Percentiles rank a stretch among this genome's conserved stretches.
phyloP scores from a whole-genome alignment of 2,113 vertebrate genomes.

The Grammomys dolichurus region DNA sequence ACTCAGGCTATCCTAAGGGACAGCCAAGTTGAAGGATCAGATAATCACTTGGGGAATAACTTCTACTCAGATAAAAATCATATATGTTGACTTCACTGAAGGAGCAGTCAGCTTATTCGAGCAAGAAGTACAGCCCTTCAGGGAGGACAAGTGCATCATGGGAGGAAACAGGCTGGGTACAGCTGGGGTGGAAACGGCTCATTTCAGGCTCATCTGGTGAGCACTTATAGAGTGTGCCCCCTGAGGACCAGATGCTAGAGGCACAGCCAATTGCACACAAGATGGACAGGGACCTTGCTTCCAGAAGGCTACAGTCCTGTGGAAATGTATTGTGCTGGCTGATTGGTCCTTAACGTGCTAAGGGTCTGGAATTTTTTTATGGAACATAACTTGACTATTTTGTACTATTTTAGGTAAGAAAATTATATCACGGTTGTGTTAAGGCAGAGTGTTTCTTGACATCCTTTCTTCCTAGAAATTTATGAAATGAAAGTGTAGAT shows the following conservation, averaged over 20 bases:
- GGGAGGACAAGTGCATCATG: not conserved
- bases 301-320: rapidly evolving
- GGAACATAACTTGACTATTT: not conserved
- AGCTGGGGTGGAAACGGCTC: rapidly evolving
- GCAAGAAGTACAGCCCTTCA: not conserved
- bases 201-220: rapidly evolving
- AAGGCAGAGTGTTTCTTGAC: not conserved
- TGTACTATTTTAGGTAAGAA: not conserved
- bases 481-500: not conserved
- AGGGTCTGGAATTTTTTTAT: not conserved
- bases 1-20: not conserved
- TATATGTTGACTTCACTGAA: not conserved
- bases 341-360: rapidly evolving
- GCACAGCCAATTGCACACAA: rapidly evolving
- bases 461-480: not conserved
- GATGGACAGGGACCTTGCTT: not conserved
- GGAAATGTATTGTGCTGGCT: rapidly evolving
- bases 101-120: not conserved
- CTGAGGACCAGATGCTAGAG: not conserved
- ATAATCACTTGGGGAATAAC: not conserved
- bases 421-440: not conserved
- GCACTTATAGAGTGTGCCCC: rapidly evolving
- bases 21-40: not conserved
- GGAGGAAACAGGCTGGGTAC: not conserved
- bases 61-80: conserved; percentile 13